Base-by-base conservation (phyloP, 2,113 vertebrate genomes). In the Galemys pyrenaicus region DNA sequence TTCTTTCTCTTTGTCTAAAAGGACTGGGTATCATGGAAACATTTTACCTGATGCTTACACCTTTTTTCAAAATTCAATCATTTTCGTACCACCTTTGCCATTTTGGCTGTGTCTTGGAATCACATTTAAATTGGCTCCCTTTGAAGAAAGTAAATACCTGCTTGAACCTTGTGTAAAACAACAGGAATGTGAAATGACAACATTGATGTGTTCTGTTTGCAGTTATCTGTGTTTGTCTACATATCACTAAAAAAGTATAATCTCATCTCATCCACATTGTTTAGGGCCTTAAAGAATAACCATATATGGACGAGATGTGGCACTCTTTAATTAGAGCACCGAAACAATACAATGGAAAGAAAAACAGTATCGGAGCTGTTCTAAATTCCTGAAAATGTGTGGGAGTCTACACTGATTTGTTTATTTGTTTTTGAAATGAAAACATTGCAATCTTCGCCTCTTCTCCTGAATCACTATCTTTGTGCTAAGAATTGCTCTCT, bases 391-490 rank as follows among this genome's bases (percentile, higher is more conserved):
- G 26, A 67, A 97, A 79, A 77, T 11, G 19, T 0, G 3, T 5
- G 17, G 8, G 12, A 68, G 20, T 64, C 32, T 84, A 73, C 84
- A 58, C 0, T 20, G 54, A 22, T 37, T 81, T 70, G 39, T 54
- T 90, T 64, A 9, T 82, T 87, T 84, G 54, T 56, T 82, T 84
- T 83, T 58, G 32, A 87, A 92, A 94, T 32, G 73, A 16, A 60
- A 92, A 56, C 0, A 17, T 30, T 67, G 26, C 28, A 13, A 2
- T 89, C 89, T 88, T 93, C 87, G 68, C 94, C 0, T 0, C 60
- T 46, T 39, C 68, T 91, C 67, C n/a, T 94, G 68, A 93, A 87
- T 95, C 71, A 89, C 96, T 60, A 37, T 62, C 12, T 54, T 54
- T 90, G 68, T 68, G 68, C 84, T 94, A 80, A 74, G 78, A 95